A percentile compares a stretch with the other conserved stretches of the same genome.
Evolutionary conservation across 2,797 vertebrate genomes (phyloP).

Genomic region (Danio jaintianensis): DNA sequence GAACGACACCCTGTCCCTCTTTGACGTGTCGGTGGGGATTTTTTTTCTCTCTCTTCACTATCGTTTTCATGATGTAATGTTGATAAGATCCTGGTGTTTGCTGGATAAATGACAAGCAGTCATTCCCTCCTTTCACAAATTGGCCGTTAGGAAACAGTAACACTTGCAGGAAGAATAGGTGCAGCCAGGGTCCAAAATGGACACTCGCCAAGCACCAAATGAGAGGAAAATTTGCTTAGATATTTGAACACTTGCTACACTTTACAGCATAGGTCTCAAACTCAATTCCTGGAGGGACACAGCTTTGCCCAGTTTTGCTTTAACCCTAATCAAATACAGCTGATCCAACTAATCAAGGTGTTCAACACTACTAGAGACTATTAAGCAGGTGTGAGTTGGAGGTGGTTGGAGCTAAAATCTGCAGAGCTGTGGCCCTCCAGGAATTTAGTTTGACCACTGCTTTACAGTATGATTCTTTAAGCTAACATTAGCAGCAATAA

Average conservation of each 20-base stretch:
- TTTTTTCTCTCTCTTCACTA: constrained; percentile 61
- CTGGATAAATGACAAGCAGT: constrained; percentile 45
- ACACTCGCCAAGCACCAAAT: not conserved
- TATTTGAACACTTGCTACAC: too few species aligned
- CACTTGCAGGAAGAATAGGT: not conserved
- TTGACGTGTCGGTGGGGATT: constrained; percentile 53
- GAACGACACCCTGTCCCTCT: constrained; percentile 64
- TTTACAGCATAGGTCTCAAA: too few species aligned
- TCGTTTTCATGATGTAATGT: constrained; percentile 65
- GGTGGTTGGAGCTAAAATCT: too few species aligned
- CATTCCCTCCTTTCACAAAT: constrained; percentile 28
- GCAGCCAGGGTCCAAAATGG: not conserved
- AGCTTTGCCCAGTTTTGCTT: too few species aligned
- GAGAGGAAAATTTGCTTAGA: not conserved
- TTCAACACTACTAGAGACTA: too few species aligned
- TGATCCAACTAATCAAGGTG: too few species aligned
- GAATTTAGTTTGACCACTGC: too few species aligned
- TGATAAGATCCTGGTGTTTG: constrained; percentile 57
- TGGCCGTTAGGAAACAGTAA: constrained; percentile 6
- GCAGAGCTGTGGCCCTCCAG: too few species aligned
- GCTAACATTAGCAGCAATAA: not conserved
- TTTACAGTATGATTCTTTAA: not conserved
- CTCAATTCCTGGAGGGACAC: too few species aligned
- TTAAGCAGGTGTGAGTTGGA: too few species aligned
- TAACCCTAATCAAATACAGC: too few species aligned